Base-by-base conservation (phyloP, 2,797 vertebrate species). In the Balearica regulorum region DNA sequence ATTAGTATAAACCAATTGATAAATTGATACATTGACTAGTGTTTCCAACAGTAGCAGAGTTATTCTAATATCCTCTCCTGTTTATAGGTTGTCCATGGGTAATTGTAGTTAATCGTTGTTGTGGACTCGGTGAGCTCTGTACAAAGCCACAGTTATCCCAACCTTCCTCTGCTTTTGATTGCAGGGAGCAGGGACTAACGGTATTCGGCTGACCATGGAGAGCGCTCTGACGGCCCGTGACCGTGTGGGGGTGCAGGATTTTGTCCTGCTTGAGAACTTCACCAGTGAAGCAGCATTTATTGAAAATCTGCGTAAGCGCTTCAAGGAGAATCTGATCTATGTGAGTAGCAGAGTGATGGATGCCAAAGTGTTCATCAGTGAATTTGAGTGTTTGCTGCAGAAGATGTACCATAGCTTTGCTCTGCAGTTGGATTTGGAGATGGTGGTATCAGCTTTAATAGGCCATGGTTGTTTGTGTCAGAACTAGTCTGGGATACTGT, bases 291-390 rank as follows among this genome's bases (percentile, higher is more conserved):
- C 99, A 0, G 98, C 99, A 0, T 99, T 99, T 96, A 99, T 99
- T 3, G 99, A 99, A 92, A 99, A 99, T 96, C 98, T 99, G 49
- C 98, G 99, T 44, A 99, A 99, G 61, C 98, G 99, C 64, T 99
- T 99, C 98, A 99, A 99, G 96, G 99, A 99, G 97, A 99, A 99
- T 96, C 99, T 99, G 39, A 99, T 99, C 96, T 99, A 99, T 11
- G 99, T 99, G 98, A 98, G 99, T 97, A 16, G 35, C 33, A 39
- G 46, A 9, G 62, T 28, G 22, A 46, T 28, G 43, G 76, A 1
- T 2, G 1, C 15, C 79, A 24, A 3, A 11, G 87, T 8, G 72
- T 5, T 24, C 41, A 2, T 16, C 11, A 0, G 26, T 2, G 53
- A 5, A 3, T 20, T 0, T 15, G 80, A 33, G 43, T 1, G 21